Evolutionary conservation across 2,888 invertebrate species (phyloP), one percentile per base, ranked within the genome.

Genomic region (Athrips mouffetella): DNA sequence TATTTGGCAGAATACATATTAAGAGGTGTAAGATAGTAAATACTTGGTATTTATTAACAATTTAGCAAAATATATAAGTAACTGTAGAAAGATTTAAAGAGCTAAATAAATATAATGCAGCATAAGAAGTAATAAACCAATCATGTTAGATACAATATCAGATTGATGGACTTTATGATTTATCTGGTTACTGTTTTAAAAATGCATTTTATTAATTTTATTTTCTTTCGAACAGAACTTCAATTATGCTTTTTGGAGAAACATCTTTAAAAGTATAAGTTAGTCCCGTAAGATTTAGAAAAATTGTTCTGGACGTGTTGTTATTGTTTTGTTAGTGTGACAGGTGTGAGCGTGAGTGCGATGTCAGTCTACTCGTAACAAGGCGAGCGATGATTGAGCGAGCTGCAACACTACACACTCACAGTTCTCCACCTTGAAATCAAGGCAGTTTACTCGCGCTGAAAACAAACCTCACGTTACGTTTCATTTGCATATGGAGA

Each of bases 341-440:
- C n/a, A n/a, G n/a, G n/a, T 20, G 11, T 20, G 5, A 18, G 85
- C 85, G 84, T 81, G 69, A 67, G 47, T 49, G 49, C 52, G 49
- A 49, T 76, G 80, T 37, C 21, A n/a, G 70, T 78, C 80, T 80
- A 83, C n/a, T 82, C 81, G 84, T 84, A 82, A n/a, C n/a, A n/a
- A n/a, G n/a, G n/a, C n/a, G n/a, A n/a, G 76, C 80, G 74, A 82
- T 82, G 84, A 74, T 76, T 69, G 63, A 71, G 67, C 76, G 79
- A 82, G 82, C 82, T 16, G 8, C 81, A 83, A 77, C 80, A 71
- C 86, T 85, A 85, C 76, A 82, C 87, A 88, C 89, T 89, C 89
- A 89, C 89, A 89, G 89, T 89, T 89, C 81, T 89, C 89, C 88
- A 89, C 89, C 85, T 89, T 89, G 87, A 89, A 89, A 89, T 89